Conservation (phyloP, 2,797 vertebrate species). For the Artibeus lituratus region DNA sequence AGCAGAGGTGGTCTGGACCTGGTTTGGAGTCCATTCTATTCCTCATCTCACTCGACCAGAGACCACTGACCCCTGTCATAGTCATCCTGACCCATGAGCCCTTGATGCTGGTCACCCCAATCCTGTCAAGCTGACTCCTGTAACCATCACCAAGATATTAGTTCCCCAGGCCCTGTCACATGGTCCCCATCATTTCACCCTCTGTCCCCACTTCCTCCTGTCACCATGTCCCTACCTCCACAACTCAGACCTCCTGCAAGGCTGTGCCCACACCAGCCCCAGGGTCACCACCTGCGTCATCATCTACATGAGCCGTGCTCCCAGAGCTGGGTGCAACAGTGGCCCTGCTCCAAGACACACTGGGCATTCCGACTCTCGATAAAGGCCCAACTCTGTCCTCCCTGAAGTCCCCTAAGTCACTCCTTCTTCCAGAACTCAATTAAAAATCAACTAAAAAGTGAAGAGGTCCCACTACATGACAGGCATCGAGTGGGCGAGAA, state of each 20-base stretch:
- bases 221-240: neutral
- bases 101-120: neutral
- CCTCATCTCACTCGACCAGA: neutral
- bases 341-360: neutral
- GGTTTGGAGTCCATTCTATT: neutral
- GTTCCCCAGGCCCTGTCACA: neutral
- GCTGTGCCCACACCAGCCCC: neutral
- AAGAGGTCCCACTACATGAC: no score
- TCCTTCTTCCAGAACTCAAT: neutral
- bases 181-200: neutral
- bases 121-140: neutral
- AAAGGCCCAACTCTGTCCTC: neutral
- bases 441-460: neutral
- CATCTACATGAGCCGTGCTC: rapidly evolving
- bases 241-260: neutral
- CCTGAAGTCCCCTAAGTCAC: neutral
- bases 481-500: rapidly evolving
- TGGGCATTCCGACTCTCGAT: neutral
- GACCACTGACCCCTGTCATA: neutral
- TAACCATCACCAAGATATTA: neutral
- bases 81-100: no score
- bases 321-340: neutral
- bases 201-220: neutral
- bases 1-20: neutral
- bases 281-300: neutral